These are phyloP conservation scores for Lasioglossum calceatum DNA, from an alignment of 2,888 invertebrate species.

Conservation along the genomic window DNA sequence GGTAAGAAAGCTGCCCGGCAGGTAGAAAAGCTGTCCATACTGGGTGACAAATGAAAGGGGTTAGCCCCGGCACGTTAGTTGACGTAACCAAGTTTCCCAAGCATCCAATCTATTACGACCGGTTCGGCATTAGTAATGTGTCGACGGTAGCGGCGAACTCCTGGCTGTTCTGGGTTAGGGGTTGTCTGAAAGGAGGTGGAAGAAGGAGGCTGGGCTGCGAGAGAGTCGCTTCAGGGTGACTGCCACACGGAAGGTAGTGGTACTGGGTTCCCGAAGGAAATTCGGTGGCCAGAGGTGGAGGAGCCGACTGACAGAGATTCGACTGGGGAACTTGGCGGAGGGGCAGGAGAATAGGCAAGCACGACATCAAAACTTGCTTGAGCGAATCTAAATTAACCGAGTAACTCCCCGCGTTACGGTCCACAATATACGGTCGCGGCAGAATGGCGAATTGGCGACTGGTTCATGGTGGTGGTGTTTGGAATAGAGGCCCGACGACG, in stretches of 20 bases:
- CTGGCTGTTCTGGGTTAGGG: slow-evolving; percentile 34
- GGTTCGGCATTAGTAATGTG: slow-evolving; percentile 81
- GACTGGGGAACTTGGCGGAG: slow-evolving; percentile 50
- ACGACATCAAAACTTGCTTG: slow-evolving; percentile 81
- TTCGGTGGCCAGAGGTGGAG: slow-evolving; percentile 48
- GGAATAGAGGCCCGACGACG: slow-evolving; percentile 54
- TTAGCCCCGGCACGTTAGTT: slow-evolving; percentile 71
- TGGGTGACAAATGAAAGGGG: slow-evolving; percentile 64
- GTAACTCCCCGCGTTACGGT: slow-evolving; percentile 78
- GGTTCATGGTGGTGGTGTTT: slow-evolving; percentile 58
- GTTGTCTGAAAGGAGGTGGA: slow-evolving; percentile 43
- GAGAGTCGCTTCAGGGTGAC: slow-evolving; percentile 49
- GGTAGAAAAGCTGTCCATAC: not conserved
- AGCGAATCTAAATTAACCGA: slow-evolving; percentile 82
- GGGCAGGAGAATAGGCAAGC: slow-evolving; percentile 66
- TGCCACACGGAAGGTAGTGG: slow-evolving; percentile 52
- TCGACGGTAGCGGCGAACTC: slow-evolving; percentile 72
- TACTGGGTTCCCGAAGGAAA: slow-evolving; percentile 56
- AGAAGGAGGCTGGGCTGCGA: slow-evolving; percentile 34
- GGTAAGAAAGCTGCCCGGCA: not conserved
- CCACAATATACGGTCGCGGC: slow-evolving; percentile 66
- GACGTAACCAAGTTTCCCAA: slow-evolving; percentile 76
- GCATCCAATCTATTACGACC: slow-evolving; percentile 81
- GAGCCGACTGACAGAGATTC: slow-evolving; percentile 63
- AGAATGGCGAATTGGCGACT: slow-evolving; percentile 64